A percentile compares a stretch with the other conserved stretches of the same genome.
Conservation (phyloP, 2,888 invertebrate species). For the Dynastes hyllus region DNA sequence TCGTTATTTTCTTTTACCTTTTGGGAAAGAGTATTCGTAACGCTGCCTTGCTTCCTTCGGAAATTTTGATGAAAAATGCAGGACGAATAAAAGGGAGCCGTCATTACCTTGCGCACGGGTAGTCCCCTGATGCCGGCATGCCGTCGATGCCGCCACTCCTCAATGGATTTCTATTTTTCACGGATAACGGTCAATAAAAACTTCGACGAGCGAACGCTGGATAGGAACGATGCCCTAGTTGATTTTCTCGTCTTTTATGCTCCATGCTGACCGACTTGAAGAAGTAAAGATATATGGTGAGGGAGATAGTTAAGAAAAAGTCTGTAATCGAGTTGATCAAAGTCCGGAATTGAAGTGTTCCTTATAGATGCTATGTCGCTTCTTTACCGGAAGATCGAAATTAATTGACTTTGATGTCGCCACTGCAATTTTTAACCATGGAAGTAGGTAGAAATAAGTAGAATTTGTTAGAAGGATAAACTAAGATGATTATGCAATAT, state of each 20-base stretch:
- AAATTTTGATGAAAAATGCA: conserved; percentile 32
- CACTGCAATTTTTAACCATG: too few species aligned
- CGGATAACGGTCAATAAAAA: conserved; percentile 33
- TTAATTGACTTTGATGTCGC: too few species aligned
- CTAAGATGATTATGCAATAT: too few species aligned
- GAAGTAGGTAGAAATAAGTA: too few species aligned
- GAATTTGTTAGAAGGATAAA: too few species aligned
- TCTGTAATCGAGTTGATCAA: conserved; percentile 19
- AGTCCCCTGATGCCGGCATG: conserved; percentile 4
- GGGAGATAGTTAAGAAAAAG: conserved; percentile 10
- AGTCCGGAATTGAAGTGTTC: conserved; percentile 9
- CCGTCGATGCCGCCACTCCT: neutral
- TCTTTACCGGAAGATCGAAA: too few species aligned
- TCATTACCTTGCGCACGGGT: conserved; percentile 23
- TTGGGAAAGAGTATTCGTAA: too few species aligned
- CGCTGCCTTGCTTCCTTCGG: neutral
- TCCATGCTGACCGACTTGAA: too few species aligned
- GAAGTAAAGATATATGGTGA: neutral
- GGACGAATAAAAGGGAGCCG: conserved; percentile 28
- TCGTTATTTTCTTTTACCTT: neutral
- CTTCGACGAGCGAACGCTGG: neutral
- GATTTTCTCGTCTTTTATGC: conserved; percentile 9
- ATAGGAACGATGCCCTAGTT: neutral
- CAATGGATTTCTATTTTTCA: conserved; percentile 33
- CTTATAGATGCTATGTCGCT: too few species aligned